A percentile compares a stretch with the other conserved stretches of the same genome.
These are phyloP conservation scores for Vombatus ursinus DNA, from an alignment of 2,113 vertebrate genomes.

Conservation along the genomic window DNA sequence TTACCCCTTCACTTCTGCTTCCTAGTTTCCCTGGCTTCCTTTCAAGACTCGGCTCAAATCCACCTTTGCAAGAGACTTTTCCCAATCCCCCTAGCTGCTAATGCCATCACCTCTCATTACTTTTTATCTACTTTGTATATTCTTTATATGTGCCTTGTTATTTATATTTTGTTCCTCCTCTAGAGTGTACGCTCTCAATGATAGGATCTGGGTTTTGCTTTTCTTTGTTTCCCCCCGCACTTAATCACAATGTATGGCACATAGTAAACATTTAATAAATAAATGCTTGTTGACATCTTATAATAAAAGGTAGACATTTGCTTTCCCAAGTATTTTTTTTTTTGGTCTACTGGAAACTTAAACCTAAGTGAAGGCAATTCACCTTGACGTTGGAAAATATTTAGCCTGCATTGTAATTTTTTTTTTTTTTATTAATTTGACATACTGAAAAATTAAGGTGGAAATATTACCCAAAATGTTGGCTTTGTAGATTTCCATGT, in stretches of 20 bases:
- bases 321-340: background rate
- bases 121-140: background rate
- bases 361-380: background rate
- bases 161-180: background rate
- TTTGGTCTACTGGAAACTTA: background rate
- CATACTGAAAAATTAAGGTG: conserved; percentile 30
- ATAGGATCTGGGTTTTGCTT: background rate
- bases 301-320: background rate
- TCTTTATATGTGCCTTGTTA: background rate
- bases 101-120: background rate
- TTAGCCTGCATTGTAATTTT: background rate
- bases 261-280: background rate
- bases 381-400: background rate
- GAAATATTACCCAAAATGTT: background rate
- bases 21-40: background rate
- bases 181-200: background rate
- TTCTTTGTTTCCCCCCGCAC: background rate
- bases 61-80: background rate
- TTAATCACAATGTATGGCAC: background rate
- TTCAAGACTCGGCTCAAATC: background rate
- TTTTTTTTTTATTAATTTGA: conserved; percentile 25
- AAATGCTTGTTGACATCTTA: background rate
- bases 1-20: background rate
- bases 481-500: conserved; percentile 19
- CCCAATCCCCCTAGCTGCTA: background rate